Evolutionary conservation across 2,797 vertebrate species (phyloP).

Genomic region (Labeo calbasu): DNA sequence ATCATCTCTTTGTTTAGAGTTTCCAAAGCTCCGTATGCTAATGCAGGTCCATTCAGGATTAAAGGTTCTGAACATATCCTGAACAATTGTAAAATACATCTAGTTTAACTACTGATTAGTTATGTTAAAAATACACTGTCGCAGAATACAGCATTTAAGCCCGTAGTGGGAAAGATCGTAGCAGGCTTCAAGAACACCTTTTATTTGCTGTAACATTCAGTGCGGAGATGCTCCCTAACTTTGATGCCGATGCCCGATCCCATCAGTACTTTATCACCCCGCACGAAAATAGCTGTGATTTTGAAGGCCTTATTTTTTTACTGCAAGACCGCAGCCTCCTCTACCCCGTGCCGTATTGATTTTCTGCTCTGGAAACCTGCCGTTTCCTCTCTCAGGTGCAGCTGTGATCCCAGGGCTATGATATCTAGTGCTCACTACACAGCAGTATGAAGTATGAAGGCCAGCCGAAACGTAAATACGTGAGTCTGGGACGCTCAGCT

Average conservation of each 20-base stretch:
- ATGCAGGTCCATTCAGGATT: too few species aligned
- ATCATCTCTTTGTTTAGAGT: too few species aligned
- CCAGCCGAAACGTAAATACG: slow-evolving; percentile 59
- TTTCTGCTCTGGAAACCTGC: slow-evolving; percentile 68
- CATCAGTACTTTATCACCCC: slow-evolving; percentile 72
- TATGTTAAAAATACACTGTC: neutral
- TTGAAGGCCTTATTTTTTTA: slow-evolving; percentile 71
- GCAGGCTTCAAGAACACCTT: slow-evolving; percentile 67
- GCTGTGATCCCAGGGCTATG: slow-evolving; percentile 63
- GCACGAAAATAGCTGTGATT: slow-evolving; percentile 73
- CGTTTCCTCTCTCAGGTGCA: slow-evolving; percentile 63
- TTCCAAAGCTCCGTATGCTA: too few species aligned
- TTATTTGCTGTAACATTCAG: slow-evolving; percentile 68
- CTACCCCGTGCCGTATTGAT: slow-evolving; percentile 71
- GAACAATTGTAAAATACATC: too few species aligned
- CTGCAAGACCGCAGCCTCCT: slow-evolving; percentile 67
- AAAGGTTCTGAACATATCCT: too few species aligned
- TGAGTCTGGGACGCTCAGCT: slow-evolving; percentile 53
- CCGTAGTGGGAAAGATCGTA: slow-evolving; percentile 57
- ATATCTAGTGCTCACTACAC: slow-evolving; percentile 65
- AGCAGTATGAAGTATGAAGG: slow-evolving; percentile 58
- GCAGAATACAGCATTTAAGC: neutral
- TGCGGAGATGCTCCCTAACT: slow-evolving; percentile 68
- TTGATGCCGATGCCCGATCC: slow-evolving; percentile 62
- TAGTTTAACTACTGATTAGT: neutral